phyloP scores from a whole-genome alignment of 2,113 vertebrate species.

The Gulo gulo region DNA sequence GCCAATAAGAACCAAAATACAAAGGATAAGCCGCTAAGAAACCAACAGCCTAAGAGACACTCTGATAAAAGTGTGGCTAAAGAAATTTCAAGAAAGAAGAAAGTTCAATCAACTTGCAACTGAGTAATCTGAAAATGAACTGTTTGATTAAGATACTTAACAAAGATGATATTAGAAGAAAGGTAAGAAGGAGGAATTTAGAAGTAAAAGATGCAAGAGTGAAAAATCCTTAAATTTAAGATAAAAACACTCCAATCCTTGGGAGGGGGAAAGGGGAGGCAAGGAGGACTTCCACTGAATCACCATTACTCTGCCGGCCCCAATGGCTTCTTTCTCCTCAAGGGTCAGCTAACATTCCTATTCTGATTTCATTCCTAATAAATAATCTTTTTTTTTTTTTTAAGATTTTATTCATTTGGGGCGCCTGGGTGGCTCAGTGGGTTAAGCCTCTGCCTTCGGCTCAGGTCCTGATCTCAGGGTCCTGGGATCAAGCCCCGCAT shows the following conservation, averaged over 20 bases:
- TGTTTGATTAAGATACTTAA: conserved; percentile 15
- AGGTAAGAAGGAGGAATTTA: not conserved
- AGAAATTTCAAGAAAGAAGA: not conserved
- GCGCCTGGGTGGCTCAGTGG: no score
- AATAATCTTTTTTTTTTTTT: not conserved
- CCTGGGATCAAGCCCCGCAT: no score
- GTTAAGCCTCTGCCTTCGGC: no score
- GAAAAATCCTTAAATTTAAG: not conserved
- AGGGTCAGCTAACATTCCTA: not conserved
- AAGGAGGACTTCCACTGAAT: not conserved
- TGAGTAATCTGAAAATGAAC: not conserved
- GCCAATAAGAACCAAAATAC: conserved; percentile 1
- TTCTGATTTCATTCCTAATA: not conserved
- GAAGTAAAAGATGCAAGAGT: not conserved
- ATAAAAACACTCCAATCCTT: not conserved
- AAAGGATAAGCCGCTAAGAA: not conserved
- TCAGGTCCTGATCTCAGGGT: no score
- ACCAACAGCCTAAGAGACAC: not conserved
- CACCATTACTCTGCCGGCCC: not conserved
- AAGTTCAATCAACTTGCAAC: not conserved
- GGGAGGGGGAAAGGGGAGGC: not conserved
- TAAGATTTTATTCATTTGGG: no score
- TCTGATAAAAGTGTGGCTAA: not conserved
- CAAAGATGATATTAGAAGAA: not conserved
- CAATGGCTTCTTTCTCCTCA: not conserved